Percentiles rank a stretch among this genome's conserved stretches.
Evolutionary conservation across 2,113 vertebrate species (phyloP).

Genomic region (Lagopus leucura): DNA sequence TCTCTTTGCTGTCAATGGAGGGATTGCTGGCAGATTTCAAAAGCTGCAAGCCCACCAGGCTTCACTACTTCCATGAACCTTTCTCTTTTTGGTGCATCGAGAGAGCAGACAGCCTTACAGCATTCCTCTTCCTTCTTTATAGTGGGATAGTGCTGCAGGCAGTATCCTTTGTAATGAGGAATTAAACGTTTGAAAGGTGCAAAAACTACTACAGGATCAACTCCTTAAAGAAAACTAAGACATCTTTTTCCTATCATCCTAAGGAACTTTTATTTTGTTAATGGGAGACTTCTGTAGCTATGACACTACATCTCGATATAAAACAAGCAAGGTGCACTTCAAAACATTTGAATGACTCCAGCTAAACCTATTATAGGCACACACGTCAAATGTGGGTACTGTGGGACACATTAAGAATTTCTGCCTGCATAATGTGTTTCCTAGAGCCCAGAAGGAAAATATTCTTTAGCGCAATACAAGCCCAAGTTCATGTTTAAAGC

Average conservation of each 20-base stretch:
- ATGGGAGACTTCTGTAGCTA: neutral
- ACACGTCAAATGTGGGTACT: neutral
- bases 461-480: neutral
- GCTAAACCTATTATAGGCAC: neutral
- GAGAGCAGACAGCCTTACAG: accelerated
- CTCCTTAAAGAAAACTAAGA: neutral
- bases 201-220: neutral
- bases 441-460: neutral
- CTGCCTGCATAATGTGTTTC: neutral
- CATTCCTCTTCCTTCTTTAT: neutral
- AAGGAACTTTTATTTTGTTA: neutral
- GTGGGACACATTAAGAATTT: neutral
- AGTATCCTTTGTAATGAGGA: neutral
- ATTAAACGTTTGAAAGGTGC: neutral
- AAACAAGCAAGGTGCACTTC: neutral
- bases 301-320: neutral
- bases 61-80: accelerated
- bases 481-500: slow-evolving; percentile 6
- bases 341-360: neutral
- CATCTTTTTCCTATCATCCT: neutral
- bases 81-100: neutral
- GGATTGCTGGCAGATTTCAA: neutral
- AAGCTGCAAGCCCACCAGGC: neutral
- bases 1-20: neutral
- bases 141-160: neutral